Evolutionary conservation across 2,797 vertebrate genomes (phyloP).

Genomic region (Amphiprion clarkii): DNA sequence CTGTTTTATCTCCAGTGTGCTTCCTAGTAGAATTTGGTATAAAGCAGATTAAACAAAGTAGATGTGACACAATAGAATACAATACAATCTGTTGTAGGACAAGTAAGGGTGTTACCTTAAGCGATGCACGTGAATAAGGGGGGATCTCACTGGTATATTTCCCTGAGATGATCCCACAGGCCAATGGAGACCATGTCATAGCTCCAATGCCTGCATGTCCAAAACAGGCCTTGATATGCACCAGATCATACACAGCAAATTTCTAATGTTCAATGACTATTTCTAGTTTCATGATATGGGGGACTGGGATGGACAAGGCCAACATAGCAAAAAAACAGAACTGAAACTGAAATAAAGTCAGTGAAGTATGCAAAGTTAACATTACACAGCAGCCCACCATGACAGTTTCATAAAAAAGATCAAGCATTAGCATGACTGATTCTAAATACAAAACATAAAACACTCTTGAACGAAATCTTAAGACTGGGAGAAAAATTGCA

Average conservation of each 20-base stretch:
- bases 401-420: too few species aligned
- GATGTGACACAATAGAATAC: too few species aligned
- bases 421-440: too few species aligned
- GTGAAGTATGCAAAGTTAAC: too few species aligned
- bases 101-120: slow-evolving; percentile 86
- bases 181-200: slow-evolving; percentile 98
- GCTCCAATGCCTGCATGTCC: slow-evolving; percentile 80
- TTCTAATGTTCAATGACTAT: not conserved
- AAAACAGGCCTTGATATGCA: not conserved
- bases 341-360: not conserved
- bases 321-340: not conserved
- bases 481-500: too few species aligned
- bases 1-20: too few species aligned
- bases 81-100: too few species aligned
- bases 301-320: not conserved
- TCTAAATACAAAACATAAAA: too few species aligned
- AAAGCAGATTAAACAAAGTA: not conserved
- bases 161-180: slow-evolving; percentile 96
- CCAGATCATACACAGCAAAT: slow-evolving; percentile 73
- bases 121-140: slow-evolving; percentile 90
- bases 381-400: too few species aligned
- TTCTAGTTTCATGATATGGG: not conserved
- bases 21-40: too few species aligned
- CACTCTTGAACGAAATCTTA: too few species aligned
- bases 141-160: slow-evolving; percentile 94